Evolutionary conservation across 2,888 invertebrate species (phyloP), one percentile per base, ranked within the genome.

Genomic region (Apamea anceps): DNA sequence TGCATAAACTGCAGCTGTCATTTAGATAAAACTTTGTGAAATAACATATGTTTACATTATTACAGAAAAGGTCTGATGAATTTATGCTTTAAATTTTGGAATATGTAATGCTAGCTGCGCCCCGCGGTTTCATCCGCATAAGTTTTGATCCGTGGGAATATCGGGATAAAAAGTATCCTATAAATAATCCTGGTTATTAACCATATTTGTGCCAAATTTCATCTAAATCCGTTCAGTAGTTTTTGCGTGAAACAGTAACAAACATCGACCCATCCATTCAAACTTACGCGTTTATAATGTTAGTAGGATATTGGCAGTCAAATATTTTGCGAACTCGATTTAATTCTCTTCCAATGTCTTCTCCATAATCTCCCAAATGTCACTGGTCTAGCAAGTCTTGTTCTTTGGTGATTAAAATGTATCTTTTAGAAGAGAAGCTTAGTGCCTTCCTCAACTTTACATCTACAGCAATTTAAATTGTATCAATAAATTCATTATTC

Each of bases 1-100:
- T 78, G 81, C 57, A 83, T 79, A 78, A 77, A 82, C 73, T 77
- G 63, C 82, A 86, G 74, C 81, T 87, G 82, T 66, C 66, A 71
- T 65, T 72, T 72, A 78, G 54, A 13, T 81, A 67, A 60, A 81
- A 77, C 25, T 77, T 48, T 71, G 37, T 25, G 37, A 62, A 79
- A 74, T 74, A 60, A 45, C n/a, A 77, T n/a, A 25, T 68, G 28
- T 67, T 60, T 62, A 45, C 7, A 45, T 18, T 74, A 80, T 54
- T 32, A 60, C 12, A 32, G 66, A 42, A 32, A n/a, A 51, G 8
- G n/a, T 80, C 21, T 32, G 60, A 66, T 60, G 4, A 57, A 65
- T 67, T 66, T n/a, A 60, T 65, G 18, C 4, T 57, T 37, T 13
- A 2, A n/a, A 12, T 12, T 6, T 65, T 12, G 18, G 10, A 63